phyloP scores from a whole-genome alignment of 2,888 invertebrate species.

The Myopa testacea region DNA sequence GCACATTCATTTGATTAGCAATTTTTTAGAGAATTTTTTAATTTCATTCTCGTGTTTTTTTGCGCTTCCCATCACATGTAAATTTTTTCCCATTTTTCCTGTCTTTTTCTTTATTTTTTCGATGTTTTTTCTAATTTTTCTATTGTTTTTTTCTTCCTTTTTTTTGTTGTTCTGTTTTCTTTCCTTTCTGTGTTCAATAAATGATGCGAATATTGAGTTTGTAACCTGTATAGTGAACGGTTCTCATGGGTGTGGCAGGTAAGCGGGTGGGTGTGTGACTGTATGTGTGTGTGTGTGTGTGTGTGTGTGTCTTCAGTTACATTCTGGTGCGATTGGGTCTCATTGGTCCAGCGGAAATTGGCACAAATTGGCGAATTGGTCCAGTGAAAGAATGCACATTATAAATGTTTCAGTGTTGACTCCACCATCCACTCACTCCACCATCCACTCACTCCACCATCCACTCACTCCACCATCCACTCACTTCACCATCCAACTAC shows the following conservation, averaged over 20 bases:
- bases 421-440: no score
- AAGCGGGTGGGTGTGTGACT: no score
- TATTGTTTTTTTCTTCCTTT: neutral
- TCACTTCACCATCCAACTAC: no score
- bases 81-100: neutral
- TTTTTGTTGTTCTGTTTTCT: neutral
- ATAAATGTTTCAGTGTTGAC: no score
- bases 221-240: neutral
- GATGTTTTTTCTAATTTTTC: no score
- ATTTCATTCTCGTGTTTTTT: neutral
- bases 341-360: conserved; percentile 14
- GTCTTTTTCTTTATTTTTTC: neutral
- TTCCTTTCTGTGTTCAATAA: neutral
- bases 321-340: neutral
- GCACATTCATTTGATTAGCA: conserved; percentile 34
- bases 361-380: neutral
- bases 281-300: no score
- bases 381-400: neutral
- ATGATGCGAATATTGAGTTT: neutral
- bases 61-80: neutral
- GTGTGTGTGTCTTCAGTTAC: neutral
- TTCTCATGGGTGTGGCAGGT: neutral
- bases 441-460: no score
- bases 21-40: neutral
- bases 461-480: no score